These are phyloP conservation scores for Amyelois transitella DNA, from an alignment of 1,140 invertebrate genomes.

Conservation along the genomic window DNA sequence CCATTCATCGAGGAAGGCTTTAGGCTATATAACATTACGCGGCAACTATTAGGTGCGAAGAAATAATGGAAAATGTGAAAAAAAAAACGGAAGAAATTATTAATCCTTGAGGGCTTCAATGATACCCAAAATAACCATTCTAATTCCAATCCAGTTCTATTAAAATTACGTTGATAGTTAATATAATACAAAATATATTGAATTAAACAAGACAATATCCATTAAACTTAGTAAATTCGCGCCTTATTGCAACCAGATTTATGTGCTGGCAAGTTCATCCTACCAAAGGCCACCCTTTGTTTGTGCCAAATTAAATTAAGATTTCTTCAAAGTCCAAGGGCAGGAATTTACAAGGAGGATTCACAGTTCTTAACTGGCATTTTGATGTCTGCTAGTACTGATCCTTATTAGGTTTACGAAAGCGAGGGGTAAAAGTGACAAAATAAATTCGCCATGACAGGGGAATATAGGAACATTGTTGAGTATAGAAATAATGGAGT, in stretches of 20 bases:
- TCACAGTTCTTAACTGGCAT: constrained; percentile 29
- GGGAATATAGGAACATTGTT: constrained; percentile 7
- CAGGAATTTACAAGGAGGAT: constrained; percentile 26
- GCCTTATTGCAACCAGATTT: constrained; percentile 11
- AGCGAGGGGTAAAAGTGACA: constrained; percentile 28
- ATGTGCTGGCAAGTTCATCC: constrained; percentile 37
- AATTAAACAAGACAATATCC: neutral
- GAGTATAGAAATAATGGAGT: neutral
- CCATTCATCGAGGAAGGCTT: no score
- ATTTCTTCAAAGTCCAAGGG: constrained; percentile 38
- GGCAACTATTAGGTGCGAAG: no score
- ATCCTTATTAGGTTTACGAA: constrained; percentile 61
- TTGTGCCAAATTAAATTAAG: constrained; percentile 58
- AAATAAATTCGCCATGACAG: constrained; percentile 39
- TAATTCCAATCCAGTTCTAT: no score
- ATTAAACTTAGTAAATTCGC: neutral
- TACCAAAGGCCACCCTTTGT: constrained; percentile 43
- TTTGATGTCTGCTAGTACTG: constrained; percentile 30
- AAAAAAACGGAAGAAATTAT: no score
- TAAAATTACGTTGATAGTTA: no score
- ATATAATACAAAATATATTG: neutral
- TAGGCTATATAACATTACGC: no score
- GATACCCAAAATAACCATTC: no score
- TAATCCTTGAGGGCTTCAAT: no score
- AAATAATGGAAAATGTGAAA: no score